Base-by-base conservation (phyloP, 2,888 invertebrate species). In the Eretmocerus hayati region DNA sequence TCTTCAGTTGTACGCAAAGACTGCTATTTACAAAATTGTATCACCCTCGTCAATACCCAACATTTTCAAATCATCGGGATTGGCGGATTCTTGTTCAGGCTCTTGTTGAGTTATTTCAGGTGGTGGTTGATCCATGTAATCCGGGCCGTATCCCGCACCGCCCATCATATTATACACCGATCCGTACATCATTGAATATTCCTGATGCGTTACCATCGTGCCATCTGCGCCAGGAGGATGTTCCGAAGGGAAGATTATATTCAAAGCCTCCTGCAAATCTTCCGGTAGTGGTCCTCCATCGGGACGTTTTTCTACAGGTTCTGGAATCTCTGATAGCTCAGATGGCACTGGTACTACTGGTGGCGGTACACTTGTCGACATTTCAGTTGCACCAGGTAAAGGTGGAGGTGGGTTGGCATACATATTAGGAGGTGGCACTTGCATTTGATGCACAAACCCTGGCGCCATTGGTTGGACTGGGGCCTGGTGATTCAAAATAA, bases 1-100 rank as follows among this genome's bases (percentile, higher is more conserved):
- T 9, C 30, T 30, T 13, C 8, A 30, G 30, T 30, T 30, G 8
- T 8, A 30, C 30, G 30, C 30, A 30, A 8, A 9, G 8, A 30
- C 13, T 30, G 13, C 30, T 13, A 33, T 33, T 62, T 65, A 71
- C 47, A 71, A 62, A 51, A 69, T 71, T 5, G 71, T 71, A 65
- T 91, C 90, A 26, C 83, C 83, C 6, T 85, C 88, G 64, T 90
- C 90, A 42, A 90, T 90, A 1, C 91, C 91, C 43, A 91, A 74
- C 85, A 91, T 81, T 3, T 86, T 86, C 50, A 90, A 71, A 60
- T 91, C 90, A 49, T 87, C 86, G 76, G 71, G 60, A 77, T 84
- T 64, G 65, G 75, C 71, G 2, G 60, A 53, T 23, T 66, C 67
- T 1, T 56, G 48, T 16, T 70, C 66, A 5, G 58, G 52, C 9